phyloP scores from a whole-genome alignment of 2,113 vertebrate species.

The Thryonomys swinderianus region DNA sequence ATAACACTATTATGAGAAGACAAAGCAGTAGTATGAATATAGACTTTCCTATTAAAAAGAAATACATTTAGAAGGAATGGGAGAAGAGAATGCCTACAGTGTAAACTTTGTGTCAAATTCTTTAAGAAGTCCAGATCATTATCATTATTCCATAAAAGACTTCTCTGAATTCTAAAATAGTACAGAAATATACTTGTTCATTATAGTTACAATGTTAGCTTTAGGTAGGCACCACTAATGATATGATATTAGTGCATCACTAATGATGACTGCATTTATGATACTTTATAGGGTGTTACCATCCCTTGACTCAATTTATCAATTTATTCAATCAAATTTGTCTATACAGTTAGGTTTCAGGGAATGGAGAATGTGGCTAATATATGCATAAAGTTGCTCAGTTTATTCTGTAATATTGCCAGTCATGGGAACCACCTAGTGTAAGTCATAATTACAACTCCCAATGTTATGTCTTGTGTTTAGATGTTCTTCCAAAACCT shows the following conservation, averaged over 20 bases:
- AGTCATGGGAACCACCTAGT: background rate
- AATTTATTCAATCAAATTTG: background rate
- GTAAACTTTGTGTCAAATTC: background rate
- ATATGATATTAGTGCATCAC: background rate
- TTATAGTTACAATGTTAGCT: slow-evolving; percentile 13
- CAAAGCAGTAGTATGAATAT: slow-evolving; percentile 32
- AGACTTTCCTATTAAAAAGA: background rate
- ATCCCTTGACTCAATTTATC: background rate
- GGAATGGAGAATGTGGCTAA: background rate
- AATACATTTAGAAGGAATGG: background rate
- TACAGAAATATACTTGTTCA: background rate
- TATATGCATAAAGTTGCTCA: background rate
- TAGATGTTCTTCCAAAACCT: no score
- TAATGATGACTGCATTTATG: background rate
- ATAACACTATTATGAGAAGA: slow-evolving; percentile 24
- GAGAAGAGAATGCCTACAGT: background rate
- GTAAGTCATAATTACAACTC: background rate
- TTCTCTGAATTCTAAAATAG: slow-evolving; percentile 35
- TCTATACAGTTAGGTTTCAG: background rate
- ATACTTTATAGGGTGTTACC: background rate
- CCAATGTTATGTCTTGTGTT: no score
- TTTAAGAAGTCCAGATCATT: slow-evolving; percentile 35
- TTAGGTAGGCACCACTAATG: background rate
- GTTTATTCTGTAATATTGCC: background rate
- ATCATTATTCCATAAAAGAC: slow-evolving; percentile 9